A percentile compares a stretch with the other conserved stretches of the same genome.
phyloP scores from a whole-genome alignment of 2,113 vertebrate species.

The Scartelaos histophorus region DNA sequence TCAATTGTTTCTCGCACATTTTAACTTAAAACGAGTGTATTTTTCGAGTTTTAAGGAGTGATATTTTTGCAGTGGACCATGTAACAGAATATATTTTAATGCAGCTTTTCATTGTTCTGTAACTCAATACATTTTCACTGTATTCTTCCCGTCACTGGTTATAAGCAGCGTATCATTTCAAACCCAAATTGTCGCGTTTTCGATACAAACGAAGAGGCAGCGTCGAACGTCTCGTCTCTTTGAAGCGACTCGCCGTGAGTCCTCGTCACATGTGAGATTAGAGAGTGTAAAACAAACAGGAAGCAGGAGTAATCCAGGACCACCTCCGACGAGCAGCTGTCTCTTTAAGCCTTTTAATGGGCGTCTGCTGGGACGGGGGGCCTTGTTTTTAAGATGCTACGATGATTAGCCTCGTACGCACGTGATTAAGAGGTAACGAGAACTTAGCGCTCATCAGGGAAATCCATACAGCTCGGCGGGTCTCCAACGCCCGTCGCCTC shows the following conservation, averaged over 20 bases:
- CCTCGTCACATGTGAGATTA: not conserved
- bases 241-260: not conserved
- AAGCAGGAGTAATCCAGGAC: not conserved
- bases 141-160: no score
- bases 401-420: conserved; percentile 2
- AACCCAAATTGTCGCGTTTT: not conserved
- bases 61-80: no score
- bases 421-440: conserved; percentile 3
- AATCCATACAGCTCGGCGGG: not conserved
- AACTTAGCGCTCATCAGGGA: conserved; percentile 2
- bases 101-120: no score
- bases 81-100: no score
- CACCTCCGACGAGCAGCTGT: conserved; percentile 1
- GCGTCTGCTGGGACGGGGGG: not conserved
- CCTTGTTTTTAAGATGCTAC: conserved; percentile 3
- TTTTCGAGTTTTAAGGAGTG: no score
- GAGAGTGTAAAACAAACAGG: not conserved
- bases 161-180: not conserved
- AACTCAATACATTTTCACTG: no score
- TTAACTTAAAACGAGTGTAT: no score
- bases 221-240: not conserved
- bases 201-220: not conserved
- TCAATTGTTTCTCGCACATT: no score
- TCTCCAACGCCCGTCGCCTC: not conserved
- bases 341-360: conserved; percentile 9